Percentiles rank a stretch among this genome's conserved stretches.
Evolutionary conservation across 2,113 vertebrate genomes (phyloP).

Genomic region (Forbesichthys papilliferus): DNA sequence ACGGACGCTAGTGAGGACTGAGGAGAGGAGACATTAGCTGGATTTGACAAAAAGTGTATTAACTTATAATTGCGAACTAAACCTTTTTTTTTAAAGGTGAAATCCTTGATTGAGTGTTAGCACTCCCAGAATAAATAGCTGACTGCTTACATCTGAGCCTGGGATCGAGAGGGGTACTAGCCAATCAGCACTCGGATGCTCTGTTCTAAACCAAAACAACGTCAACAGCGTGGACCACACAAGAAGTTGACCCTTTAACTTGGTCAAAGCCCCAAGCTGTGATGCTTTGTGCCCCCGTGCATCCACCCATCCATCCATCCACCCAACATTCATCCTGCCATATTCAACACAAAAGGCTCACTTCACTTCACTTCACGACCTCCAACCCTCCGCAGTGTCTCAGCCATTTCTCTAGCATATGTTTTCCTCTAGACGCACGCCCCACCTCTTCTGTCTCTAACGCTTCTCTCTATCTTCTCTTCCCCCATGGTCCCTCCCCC

Average conservation of each 20-base stretch:
- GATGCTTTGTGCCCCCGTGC: slow-evolving; percentile 13
- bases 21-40: too few relatives aligned
- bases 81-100: background rate
- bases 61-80: too few relatives aligned
- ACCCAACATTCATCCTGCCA: slow-evolving; percentile 1
- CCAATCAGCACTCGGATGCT: too few relatives aligned
- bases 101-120: background rate
- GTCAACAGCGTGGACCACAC: too few relatives aligned
- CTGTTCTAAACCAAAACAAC: too few relatives aligned
- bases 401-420: slow-evolving; percentile 25
- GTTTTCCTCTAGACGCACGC: slow-evolving; percentile 27
- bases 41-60: too few relatives aligned
- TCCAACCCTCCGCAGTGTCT: slow-evolving; percentile 3
- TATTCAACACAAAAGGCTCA: slow-evolving; percentile 2
- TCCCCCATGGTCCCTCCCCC: slow-evolving; percentile 35
- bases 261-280: too few relatives aligned
- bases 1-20: too few relatives aligned
- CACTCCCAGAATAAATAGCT: background rate
- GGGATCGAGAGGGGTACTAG: too few relatives aligned
- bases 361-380: slow-evolving; percentile 4
- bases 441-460: slow-evolving; percentile 45
- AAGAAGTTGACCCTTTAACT: too few relatives aligned
- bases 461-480: slow-evolving; percentile 50
- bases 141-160: too few relatives aligned
- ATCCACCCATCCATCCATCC: background rate